Evolutionary conservation across 2,888 invertebrate genomes (phyloP), one percentile per base, ranked within the genome.

Genomic region (Enchytraeus crypticus): DNA sequence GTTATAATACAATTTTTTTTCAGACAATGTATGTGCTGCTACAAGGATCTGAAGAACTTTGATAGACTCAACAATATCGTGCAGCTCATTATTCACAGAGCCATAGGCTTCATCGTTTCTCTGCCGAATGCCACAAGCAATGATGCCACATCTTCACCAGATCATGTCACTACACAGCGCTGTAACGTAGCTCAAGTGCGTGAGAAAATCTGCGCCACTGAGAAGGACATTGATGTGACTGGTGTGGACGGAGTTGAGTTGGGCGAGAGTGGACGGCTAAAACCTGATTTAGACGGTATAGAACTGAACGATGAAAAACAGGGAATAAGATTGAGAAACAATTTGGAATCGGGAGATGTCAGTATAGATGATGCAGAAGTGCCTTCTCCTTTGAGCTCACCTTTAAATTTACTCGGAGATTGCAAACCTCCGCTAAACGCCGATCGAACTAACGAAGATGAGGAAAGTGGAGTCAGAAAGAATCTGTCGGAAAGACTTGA

Each of bases 21-120:
- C 79, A 90, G 91, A 77, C 92, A 93, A 82, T 93, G 93, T 77
- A 90, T 92, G 87, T 93, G 93, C 81, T 89, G 91, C 80, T 92
- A 90, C 80, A 85, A 92, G 71, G 92, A 92, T 81, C 85, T 86
- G 61, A 91, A 91, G 80, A 92, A 92, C 80, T 88, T 90, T 81
- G 92, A 92, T 77, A 85, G 90, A 70, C 89, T 92, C 79, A 90
- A 90, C 79, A 84, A 88, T 74, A 84, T 93, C 71, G 88, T 91
- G 45, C 92, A 92, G 79, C 88, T 90, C 67, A 85, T 92, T 71
- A 85, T 92, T 64, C 87, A 87, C 72, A 83, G 90, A 70, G 87
- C 89, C 54, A 87, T 92, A 62, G 87, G 88, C 76, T 87, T 91
- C 77, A 82, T 92, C 55, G 74, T 74, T 57, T 71, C 71, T 8